Evolutionary conservation across 2,888 invertebrate genomes (phyloP).

Genomic region (Neelides folsomi): DNA sequence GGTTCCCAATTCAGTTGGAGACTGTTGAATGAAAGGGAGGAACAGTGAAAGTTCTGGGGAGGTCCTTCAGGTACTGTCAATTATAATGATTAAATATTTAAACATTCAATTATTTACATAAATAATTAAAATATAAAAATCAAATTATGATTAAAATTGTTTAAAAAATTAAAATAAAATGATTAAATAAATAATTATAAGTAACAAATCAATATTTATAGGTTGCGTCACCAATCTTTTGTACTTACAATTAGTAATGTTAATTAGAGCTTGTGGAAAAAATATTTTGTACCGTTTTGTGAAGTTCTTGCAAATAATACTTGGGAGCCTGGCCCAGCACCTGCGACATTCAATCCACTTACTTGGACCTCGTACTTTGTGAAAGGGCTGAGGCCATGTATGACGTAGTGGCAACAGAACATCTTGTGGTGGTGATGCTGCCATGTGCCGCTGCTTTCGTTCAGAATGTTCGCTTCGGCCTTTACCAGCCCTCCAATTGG

Average conservation of each 20-base stretch:
- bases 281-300: slow-evolving; percentile 24
- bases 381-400: slow-evolving; percentile 24
- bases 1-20: slow-evolving; percentile 31
- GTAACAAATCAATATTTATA: too few relatives aligned
- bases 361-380: slow-evolving; percentile 28
- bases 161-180: too few relatives aligned
- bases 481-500: too few relatives aligned
- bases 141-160: too few relatives aligned
- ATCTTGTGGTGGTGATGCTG: too few relatives aligned
- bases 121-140: neutral
- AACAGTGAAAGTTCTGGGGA: slow-evolving; percentile 22
- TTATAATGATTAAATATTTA: neutral
- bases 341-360: slow-evolving; percentile 26
- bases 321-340: slow-evolving; percentile 21
- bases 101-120: neutral
- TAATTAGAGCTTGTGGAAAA: too few relatives aligned
- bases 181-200: too few relatives aligned
- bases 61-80: slow-evolving; percentile 22
- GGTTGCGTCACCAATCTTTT: too few relatives aligned
- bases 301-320: slow-evolving; percentile 20
- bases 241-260: too few relatives aligned
- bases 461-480: too few relatives aligned
- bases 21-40: slow-evolving; percentile 25
- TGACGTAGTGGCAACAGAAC: slow-evolving; percentile 25
- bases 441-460: too few relatives aligned